phyloP scores from a whole-genome alignment of 1,140 invertebrate genomes.

The Pentalonia nigronervosa region DNA sequence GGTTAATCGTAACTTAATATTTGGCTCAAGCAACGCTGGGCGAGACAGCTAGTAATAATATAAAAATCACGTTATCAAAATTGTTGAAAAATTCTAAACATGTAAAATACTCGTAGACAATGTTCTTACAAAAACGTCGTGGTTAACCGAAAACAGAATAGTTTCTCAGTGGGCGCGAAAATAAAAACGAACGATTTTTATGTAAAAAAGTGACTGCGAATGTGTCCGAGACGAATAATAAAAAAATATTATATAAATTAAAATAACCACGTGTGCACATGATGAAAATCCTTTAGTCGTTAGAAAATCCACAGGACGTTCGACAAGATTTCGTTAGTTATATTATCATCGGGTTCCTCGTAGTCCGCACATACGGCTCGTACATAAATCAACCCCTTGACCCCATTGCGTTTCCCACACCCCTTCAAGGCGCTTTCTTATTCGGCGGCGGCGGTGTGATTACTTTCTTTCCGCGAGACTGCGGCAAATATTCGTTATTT shows the following conservation, averaged over 20 bases:
- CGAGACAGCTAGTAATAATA: no score
- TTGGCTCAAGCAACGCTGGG: no score
- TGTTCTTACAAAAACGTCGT: not conserved
- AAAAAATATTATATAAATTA: not conserved
- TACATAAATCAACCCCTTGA: constrained; percentile 52
- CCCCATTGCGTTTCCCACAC: constrained; percentile 23
- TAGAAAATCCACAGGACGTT: not conserved
- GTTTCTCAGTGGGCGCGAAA: not conserved
- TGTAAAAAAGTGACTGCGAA: not conserved
- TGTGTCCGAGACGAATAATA: not conserved
- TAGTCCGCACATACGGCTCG: not conserved
- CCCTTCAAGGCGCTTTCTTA: not conserved
- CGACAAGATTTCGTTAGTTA: not conserved
- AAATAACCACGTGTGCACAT: not conserved
- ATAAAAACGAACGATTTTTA: not conserved
- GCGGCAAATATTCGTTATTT: constrained; percentile 51
- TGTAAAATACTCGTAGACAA: not conserved
- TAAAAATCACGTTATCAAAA: not conserved
- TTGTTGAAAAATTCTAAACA: not conserved
- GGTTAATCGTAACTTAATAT: no score
- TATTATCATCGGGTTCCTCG: constrained; percentile 23
- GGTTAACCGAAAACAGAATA: not conserved
- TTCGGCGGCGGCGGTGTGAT: not conserved
- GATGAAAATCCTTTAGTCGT: not conserved
- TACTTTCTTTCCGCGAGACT: constrained; percentile 56